These are phyloP conservation scores for Papilio demoleus DNA, from an alignment of 2,888 invertebrate genomes.

Conservation along the genomic window DNA sequence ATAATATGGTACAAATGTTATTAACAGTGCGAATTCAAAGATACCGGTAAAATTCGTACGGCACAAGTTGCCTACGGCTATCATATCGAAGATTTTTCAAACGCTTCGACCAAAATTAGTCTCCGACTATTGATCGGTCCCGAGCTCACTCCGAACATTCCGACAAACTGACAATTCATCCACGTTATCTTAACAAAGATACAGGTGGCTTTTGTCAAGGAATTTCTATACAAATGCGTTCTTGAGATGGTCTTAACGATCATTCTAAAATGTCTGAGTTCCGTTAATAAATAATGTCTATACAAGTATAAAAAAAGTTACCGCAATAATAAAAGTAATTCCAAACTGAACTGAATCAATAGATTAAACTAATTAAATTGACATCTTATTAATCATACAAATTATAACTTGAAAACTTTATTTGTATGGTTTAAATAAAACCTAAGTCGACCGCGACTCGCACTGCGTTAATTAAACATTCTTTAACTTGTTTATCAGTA, in stretches of 20 bases:
- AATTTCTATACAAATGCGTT: constrained; percentile 64
- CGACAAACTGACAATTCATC: constrained; percentile 68
- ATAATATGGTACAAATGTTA: neutral
- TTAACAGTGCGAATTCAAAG: constrained; percentile 5
- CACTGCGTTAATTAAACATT: constrained; percentile 55
- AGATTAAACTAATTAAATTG: constrained; percentile 8
- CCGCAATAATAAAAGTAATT: too few relatives aligned
- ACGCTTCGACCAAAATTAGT: constrained; percentile 68
- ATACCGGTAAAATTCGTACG: constrained; percentile 27
- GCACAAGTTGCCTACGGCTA: constrained; percentile 44
- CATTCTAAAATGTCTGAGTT: constrained; percentile 50
- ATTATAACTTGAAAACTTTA: constrained; percentile 5
- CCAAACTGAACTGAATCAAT: constrained; percentile 19
- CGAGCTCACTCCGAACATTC: constrained; percentile 72
- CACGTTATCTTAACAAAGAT: constrained; percentile 60
- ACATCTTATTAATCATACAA: constrained; percentile 13
- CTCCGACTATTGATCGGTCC: constrained; percentile 68
- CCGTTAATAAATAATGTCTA: constrained; percentile 48
- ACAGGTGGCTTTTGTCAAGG: constrained; percentile 67
- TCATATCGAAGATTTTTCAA: constrained; percentile 46
- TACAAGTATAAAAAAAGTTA: constrained; percentile 18
- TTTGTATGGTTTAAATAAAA: constrained; percentile 50
- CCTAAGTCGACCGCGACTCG: constrained; percentile 58
- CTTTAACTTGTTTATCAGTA: constrained; percentile 52
- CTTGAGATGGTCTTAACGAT: constrained; percentile 51